These are phyloP conservation scores for Lithophane leautieri DNA, from an alignment of 2,888 invertebrate genomes.

Conservation along the genomic window DNA sequence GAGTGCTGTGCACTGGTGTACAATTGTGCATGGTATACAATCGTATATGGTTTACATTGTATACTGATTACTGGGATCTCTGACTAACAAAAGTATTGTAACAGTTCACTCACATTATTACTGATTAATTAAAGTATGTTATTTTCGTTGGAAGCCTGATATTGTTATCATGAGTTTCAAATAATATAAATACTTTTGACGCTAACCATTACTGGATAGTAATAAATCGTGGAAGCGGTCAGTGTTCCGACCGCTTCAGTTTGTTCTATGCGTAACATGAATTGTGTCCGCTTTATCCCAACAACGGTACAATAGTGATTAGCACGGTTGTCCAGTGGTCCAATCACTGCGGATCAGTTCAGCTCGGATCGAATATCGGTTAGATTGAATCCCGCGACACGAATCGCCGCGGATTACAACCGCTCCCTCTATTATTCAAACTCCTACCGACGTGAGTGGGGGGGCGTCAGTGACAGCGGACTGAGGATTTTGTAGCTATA, in stretches of 20 bases:
- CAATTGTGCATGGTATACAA: background rate
- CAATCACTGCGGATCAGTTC: slow-evolving; percentile 56
- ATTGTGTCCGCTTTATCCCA: background rate
- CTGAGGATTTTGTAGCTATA: too few relatives aligned
- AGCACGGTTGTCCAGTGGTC: slow-evolving; percentile 27
- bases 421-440: slow-evolving; percentile 65
- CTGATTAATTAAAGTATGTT: background rate
- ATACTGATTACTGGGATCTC: background rate
- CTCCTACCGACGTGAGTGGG: slow-evolving; percentile 22
- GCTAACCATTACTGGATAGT: background rate
- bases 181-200: background rate
- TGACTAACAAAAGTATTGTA: background rate
- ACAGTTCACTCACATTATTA: too few relatives aligned
- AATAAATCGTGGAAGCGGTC: slow-evolving; percentile 6
- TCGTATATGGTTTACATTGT: background rate
- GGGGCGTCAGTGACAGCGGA: slow-evolving; percentile 22
- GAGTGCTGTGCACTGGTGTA: background rate
- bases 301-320: slow-evolving; percentile 46
- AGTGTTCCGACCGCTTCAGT: slow-evolving; percentile 1
- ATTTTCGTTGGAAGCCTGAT: background rate
- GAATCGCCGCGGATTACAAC: slow-evolving; percentile 58
- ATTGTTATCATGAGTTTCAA: background rate
- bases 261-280: slow-evolving; percentile 21
- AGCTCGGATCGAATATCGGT: slow-evolving; percentile 53
- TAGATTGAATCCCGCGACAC: slow-evolving; percentile 64